Evolutionary conservation across 2,888 invertebrate species (phyloP).

Genomic region (Drosophila borealis): DNA sequence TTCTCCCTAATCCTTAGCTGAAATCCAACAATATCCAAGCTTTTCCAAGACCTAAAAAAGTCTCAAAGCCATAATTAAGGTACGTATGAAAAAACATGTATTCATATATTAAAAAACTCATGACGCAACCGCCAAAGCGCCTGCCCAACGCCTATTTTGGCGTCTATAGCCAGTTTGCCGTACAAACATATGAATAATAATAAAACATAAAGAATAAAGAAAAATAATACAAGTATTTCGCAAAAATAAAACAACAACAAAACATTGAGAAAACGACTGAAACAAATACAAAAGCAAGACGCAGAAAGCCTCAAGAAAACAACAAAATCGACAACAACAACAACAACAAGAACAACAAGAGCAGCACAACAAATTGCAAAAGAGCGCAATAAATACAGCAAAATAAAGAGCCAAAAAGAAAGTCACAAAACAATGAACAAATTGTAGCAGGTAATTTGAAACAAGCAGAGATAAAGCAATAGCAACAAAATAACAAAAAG

Average conservation of each 20-base stretch:
- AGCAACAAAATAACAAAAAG: conserved; percentile 28
- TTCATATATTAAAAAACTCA: conserved; percentile 36
- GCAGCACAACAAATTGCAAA: conserved; percentile 35
- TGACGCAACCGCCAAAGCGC: conserved; percentile 28
- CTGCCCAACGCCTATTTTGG: conserved; percentile 1
- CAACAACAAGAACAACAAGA: neutral
- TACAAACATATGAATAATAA: conserved; percentile 24
- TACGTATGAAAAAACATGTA: conserved; percentile 21
- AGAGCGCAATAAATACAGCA: conserved; percentile 37
- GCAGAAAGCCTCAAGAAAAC: conserved; percentile 47
- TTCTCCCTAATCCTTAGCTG: no score
- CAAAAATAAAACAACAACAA: conserved; percentile 29
- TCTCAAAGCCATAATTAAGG: neutral
- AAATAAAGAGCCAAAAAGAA: conserved; percentile 26
- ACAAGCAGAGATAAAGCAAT: conserved; percentile 33
- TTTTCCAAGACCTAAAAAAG: no score
- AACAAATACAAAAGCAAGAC: conserved; percentile 51
- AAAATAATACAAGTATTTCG: conserved; percentile 40
- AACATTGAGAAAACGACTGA: conserved; percentile 43
- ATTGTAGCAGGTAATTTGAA: conserved; percentile 71
- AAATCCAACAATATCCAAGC: no score
- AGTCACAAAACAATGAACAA: conserved; percentile 51
- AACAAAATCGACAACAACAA: conserved; percentile 15
- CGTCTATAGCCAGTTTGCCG: conserved; percentile 38
- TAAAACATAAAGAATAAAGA: conserved; percentile 17